A percentile compares a stretch with the other conserved stretches of the same genome.
Conservation (phyloP, 2,113 vertebrate genomes). For the Microtus ochrogaster region DNA sequence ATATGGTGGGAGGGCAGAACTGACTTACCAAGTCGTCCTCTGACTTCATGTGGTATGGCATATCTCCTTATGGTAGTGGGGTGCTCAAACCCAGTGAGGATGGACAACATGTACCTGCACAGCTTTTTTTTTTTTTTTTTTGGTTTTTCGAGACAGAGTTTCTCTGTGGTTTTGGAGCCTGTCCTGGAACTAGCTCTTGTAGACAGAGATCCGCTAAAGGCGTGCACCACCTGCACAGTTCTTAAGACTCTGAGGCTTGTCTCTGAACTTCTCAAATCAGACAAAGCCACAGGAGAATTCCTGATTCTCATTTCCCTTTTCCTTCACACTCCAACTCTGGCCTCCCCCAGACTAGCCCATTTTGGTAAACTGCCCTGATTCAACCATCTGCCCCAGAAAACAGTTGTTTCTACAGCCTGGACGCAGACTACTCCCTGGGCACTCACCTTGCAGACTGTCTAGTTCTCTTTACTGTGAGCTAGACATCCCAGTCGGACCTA, state of each 20-base stretch:
- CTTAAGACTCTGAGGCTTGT: neutral
- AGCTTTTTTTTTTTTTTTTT: too few species aligned
- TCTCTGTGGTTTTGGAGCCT: too few species aligned
- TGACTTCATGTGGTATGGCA: neutral
- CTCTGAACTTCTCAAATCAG: neutral
- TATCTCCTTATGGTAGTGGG: neutral
- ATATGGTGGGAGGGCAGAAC: neutral
- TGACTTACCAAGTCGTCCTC: neutral
- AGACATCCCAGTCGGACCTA: neutral
- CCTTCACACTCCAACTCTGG: neutral
- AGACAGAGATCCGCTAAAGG: too few species aligned
- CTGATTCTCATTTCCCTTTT: neutral
- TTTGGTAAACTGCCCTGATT: neutral
- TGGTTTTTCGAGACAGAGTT: too few species aligned
- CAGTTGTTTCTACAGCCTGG: neutral
- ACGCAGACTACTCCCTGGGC: neutral
- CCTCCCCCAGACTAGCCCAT: neutral
- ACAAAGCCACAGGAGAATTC: neutral
- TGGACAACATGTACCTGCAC: neutral
- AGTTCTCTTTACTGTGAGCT: neutral
- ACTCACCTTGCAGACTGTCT: rapidly evolving
- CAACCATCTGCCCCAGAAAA: neutral
- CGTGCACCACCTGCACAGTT: neutral
- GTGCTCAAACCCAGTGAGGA: neutral
- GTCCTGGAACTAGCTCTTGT: too few species aligned